Percentiles rank a stretch among this genome's conserved stretches.
These are phyloP conservation scores for Chrysina gloriosa DNA, from an alignment of 2,888 invertebrate genomes.

Conservation along the genomic window DNA sequence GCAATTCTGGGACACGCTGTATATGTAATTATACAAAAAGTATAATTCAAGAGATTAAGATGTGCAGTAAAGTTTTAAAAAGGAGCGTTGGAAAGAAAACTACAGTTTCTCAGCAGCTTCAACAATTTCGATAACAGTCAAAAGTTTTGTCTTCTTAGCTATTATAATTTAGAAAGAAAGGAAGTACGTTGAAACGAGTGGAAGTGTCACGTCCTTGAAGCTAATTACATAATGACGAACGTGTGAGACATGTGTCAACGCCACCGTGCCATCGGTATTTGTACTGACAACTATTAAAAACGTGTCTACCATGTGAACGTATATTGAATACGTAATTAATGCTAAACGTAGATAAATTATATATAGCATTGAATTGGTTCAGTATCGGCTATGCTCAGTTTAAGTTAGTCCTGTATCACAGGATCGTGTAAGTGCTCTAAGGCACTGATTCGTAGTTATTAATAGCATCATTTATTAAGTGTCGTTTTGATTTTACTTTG, in stretches of 20 bases:
- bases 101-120: no score
- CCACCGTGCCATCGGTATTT: constrained; percentile 9
- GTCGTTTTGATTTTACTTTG: constrained; percentile 5
- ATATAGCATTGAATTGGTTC: not conserved
- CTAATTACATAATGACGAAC: constrained; percentile 46
- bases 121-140: no score
- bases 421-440: not conserved
- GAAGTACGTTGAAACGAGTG: constrained; percentile 26
- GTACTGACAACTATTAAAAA: constrained; percentile 29
- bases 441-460: not conserved
- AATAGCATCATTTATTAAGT: not conserved
- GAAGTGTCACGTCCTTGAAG: constrained; percentile 39
- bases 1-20: no score
- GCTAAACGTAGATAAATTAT: not conserved
- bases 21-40: no score
- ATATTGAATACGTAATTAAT: constrained; percentile 32
- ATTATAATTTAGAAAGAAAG: no score
- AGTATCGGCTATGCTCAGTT: not conserved
- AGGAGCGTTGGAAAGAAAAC: no score
- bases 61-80: no score
- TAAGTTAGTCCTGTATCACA: not conserved
- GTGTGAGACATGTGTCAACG: constrained; percentile 39
- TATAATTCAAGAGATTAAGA: no score
- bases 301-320: constrained; percentile 34
- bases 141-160: no score